Percentiles rank a stretch among this genome's conserved stretches.
Evolutionary conservation across 2,797 vertebrate species (phyloP).

Genomic region (Catharus ustulatus): DNA sequence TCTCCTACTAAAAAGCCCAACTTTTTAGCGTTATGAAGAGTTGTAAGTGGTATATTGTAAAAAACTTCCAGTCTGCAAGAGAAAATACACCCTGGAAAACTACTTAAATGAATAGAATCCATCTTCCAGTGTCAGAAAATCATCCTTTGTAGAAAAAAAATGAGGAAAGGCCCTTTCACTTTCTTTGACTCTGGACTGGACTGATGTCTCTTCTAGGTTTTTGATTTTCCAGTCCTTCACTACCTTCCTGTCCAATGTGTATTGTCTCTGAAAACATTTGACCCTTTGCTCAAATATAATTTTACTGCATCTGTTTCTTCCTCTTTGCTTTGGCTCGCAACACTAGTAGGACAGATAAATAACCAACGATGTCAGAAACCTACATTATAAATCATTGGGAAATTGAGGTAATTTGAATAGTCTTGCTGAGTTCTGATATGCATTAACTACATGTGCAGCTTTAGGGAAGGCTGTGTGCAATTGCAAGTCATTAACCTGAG

Average conservation of each 20-base stretch:
- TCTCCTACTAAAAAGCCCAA: slow-evolving; percentile 12
- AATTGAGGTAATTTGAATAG: slow-evolving; percentile 53
- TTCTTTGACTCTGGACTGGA: not conserved
- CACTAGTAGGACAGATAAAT: slow-evolving; percentile 33
- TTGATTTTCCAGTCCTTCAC: not conserved
- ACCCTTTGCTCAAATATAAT: not conserved
- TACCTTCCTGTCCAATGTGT: not conserved
- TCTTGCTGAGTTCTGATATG: slow-evolving; percentile 3
- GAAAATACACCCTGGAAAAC: slow-evolving; percentile 70
- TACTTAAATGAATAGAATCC: slow-evolving; percentile 65
- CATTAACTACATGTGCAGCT: not conserved
- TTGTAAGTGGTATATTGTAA: slow-evolving; percentile 29
- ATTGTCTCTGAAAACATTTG: not conserved
- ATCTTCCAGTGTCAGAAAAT: slow-evolving; percentile 57
- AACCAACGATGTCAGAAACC: not conserved
- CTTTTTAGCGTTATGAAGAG: slow-evolving; percentile 52
- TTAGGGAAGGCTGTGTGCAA: not conserved
- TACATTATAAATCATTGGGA: slow-evolving; percentile 44
- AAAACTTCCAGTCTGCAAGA: slow-evolving; percentile 56
- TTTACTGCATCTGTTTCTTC: slow-evolving; percentile 19
- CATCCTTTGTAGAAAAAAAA: slow-evolving; percentile 1
- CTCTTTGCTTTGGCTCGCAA: slow-evolving; percentile 19
- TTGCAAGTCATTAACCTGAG: slow-evolving; percentile 47
- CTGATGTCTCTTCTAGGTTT: not conserved
- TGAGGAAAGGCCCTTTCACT: slow-evolving; percentile 2